Evolutionary conservation across 2,888 invertebrate species (phyloP), one percentile per base, ranked within the genome.

Genomic region (Autographa gamma): DNA sequence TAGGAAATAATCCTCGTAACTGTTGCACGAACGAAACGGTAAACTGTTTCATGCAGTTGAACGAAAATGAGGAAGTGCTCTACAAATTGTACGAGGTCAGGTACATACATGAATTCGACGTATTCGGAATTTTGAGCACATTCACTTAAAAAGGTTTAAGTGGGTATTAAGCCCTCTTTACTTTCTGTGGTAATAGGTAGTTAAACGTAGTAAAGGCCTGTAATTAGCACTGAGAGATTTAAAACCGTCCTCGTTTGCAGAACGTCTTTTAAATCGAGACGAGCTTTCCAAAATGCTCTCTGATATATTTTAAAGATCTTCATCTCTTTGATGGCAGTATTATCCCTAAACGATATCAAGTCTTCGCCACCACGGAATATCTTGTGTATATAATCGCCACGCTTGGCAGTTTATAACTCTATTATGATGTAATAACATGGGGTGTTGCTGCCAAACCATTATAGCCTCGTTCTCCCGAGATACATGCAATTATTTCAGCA

Each of bases 1-100:
- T 16, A 71, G 77, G 65, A 77, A 77, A 77, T 64, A 62, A 63
- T 71, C 59, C 61, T 70, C 38, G 34, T 43, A 65, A 65, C 70
- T 34, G 65, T 16, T 63, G 31, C 77, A 66, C 63, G 71, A 71
- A 60, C 71, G 58, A 61, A 66, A 48, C 71, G 41, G n/a, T 63
- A 60, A 71, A 71, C 60, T 71, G 25, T 74, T 77, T 71, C 67
- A 63, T 52, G 77, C 74, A 74, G 74, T 71, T 77, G 74, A 71
- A 71, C 63, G 52, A 48, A 65, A 77, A 77, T 77, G 71, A 77
- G 77, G 77, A 77, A 77, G 60, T 71, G 77, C 66, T 64, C 76
- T 43, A 77, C 66, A 56, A 76, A 32, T 66, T 65, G 70, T 59
- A n/a, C 54, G 63, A 67, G 54, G 66, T 66, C 52, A 64, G 43